A percentile compares a stretch with the other conserved stretches of the same genome.
Conservation (phyloP, 2,888 invertebrate species). For the Notodonta dromedarius region DNA sequence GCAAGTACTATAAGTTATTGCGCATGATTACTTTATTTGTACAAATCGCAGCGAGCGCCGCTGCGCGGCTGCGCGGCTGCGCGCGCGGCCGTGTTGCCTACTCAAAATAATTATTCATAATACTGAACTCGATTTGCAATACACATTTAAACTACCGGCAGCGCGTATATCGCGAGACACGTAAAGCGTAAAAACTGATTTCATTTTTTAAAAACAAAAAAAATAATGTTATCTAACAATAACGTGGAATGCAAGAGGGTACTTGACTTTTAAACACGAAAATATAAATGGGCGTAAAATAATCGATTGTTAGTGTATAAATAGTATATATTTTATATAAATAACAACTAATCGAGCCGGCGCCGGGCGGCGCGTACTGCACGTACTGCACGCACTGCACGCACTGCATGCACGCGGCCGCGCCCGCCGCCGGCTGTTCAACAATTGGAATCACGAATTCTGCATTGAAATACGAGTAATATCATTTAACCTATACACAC, state of each 20-base stretch:
- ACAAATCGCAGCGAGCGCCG: conserved; percentile 39
- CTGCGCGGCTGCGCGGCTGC: conserved; percentile 12
- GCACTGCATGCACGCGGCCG: conserved; percentile 8
- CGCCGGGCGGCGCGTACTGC: conserved; percentile 25
- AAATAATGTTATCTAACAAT: conserved; percentile 55
- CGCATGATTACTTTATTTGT: conserved; percentile 52
- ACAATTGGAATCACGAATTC: conserved; percentile 57
- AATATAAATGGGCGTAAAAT: conserved; percentile 60
- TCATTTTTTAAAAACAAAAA: conserved; percentile 30
- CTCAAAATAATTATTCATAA: conserved; percentile 39
- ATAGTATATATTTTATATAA: conserved; percentile 63
- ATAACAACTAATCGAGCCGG: conserved; percentile 54
- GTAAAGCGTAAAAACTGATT: conserved; percentile 48
- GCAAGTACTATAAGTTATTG: conserved; percentile 57
- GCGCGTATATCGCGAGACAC: conserved; percentile 40
- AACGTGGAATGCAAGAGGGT: conserved; percentile 80
- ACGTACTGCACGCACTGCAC: conserved; percentile 10
- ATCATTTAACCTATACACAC: conserved; percentile 56
- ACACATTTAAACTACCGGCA: conserved; percentile 35
- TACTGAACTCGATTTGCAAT: conserved; percentile 56
- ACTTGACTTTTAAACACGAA: conserved; percentile 48
- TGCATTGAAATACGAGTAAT: conserved; percentile 55
- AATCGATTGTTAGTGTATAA: conserved; percentile 65
- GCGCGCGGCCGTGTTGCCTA: conserved; percentile 13
- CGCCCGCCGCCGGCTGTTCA: conserved; percentile 25